These are phyloP conservation scores for Acanthaster planci DNA, from an alignment of 35 echinoderm and acorn worm genomes.

Conservation along the genomic window DNA sequence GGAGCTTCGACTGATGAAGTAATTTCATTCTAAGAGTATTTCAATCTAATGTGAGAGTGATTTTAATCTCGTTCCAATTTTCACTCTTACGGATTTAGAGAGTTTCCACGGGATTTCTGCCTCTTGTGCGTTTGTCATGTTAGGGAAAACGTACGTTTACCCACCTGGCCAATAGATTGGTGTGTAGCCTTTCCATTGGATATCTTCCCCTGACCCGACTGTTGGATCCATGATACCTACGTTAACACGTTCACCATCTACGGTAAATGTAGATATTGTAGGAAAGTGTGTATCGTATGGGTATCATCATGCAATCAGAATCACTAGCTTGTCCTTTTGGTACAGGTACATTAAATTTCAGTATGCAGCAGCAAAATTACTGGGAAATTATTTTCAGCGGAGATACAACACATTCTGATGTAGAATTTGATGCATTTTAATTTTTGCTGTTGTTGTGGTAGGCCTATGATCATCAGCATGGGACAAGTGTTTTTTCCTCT, in stretches of 20 bases:
- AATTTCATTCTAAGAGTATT: no score
- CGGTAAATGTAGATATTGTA: background rate
- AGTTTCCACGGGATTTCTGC: no score
- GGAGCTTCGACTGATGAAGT: no score
- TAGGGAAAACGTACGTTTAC: no score
- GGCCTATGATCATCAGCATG: no score
- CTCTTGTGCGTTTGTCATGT: no score
- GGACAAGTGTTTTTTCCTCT: no score
- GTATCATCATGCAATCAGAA: background rate
- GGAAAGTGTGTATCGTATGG: background rate
- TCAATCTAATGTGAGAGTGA: no score
- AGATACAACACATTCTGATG: background rate
- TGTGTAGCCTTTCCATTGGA: constrained; percentile 53
- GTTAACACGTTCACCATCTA: constrained; percentile 53
- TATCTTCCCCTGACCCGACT: background rate
- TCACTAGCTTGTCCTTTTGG: background rate
- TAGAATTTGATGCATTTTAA: no score
- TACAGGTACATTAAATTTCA: background rate
- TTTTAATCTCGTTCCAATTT: no score
- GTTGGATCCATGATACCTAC: constrained; percentile 82
- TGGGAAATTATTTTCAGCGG: background rate
- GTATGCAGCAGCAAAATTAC: background rate
- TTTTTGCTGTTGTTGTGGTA: no score
- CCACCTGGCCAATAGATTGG: constrained; percentile 78
- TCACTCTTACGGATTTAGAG: no score